These are phyloP conservation scores for Erebia aethiops DNA, from an alignment of 2,888 invertebrate species.

Conservation along the genomic window DNA sequence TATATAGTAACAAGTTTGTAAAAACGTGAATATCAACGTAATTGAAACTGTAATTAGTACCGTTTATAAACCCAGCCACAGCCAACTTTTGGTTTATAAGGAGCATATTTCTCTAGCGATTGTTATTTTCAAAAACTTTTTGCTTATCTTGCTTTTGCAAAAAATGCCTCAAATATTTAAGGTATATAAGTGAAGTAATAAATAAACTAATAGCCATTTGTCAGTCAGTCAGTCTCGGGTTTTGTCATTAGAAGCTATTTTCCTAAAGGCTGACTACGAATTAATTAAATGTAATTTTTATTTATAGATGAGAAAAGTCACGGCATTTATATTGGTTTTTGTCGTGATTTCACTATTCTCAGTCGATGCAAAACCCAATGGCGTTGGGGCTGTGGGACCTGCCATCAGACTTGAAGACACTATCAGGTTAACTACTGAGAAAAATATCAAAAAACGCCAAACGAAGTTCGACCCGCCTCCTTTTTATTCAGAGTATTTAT, in stretches of 20 bases:
- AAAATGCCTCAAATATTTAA: too few relatives aligned
- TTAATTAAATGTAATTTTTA: neutral
- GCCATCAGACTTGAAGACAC: neutral
- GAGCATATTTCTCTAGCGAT: too few relatives aligned
- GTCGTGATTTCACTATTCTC: neutral
- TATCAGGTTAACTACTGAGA: neutral
- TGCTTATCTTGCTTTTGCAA: too few relatives aligned
- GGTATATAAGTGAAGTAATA: too few relatives aligned
- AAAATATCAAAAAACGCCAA: neutral
- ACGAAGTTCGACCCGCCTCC: neutral
- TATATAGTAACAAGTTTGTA: neutral
- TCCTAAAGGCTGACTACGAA: too few relatives aligned
- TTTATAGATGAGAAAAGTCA: conserved; percentile 1
- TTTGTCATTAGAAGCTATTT: too few relatives aligned
- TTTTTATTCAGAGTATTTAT: neutral
- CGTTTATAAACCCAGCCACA: neutral
- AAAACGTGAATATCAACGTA: neutral
- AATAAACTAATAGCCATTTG: too few relatives aligned
- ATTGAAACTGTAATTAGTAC: neutral
- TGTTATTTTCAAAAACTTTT: too few relatives aligned
- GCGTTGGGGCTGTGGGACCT: neutral
- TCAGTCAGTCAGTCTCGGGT: too few relatives aligned
- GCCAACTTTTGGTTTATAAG: too few relatives aligned
- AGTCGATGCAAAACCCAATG: neutral
- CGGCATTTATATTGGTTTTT: neutral